Percentiles rank a stretch among this genome's conserved stretches.
Conservation (phyloP, 2,113 vertebrate species). For the Dinomys branickii region DNA sequence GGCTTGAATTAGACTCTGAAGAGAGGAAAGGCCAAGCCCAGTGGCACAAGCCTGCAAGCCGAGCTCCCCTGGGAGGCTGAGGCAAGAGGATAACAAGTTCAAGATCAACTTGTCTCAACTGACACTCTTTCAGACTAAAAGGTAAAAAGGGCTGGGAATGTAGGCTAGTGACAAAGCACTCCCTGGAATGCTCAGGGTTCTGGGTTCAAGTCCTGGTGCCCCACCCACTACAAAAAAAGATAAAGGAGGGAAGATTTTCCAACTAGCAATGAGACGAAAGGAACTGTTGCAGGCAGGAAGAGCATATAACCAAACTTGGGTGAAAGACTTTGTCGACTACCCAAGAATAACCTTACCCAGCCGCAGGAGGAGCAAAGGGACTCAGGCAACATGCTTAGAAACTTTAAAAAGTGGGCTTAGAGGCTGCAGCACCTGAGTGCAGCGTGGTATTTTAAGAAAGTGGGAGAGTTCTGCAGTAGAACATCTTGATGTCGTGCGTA, state of each 20-base stretch:
- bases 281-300: neutral
- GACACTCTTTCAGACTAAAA: neutral
- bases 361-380: neutral
- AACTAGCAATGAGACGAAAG: neutral
- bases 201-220: neutral
- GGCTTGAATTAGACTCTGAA: conserved; percentile 33
- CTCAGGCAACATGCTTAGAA: neutral
- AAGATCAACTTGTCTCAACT: neutral
- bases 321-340: neutral
- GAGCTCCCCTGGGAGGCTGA: neutral
- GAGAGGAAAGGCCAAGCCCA: neutral
- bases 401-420: neutral
- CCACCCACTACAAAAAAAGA: neutral
- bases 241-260: neutral
- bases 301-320: neutral
- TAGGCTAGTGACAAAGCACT: neutral
- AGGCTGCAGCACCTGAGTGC: neutral
- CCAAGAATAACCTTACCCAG: neutral
- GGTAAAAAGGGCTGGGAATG: neutral
- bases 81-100: neutral
- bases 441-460: neutral
- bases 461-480: neutral
- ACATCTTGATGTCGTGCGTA: neutral
- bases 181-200: neutral
- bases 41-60: neutral